Base-by-base conservation (phyloP, 2,888 invertebrate genomes). In the Erebia ligea region DNA sequence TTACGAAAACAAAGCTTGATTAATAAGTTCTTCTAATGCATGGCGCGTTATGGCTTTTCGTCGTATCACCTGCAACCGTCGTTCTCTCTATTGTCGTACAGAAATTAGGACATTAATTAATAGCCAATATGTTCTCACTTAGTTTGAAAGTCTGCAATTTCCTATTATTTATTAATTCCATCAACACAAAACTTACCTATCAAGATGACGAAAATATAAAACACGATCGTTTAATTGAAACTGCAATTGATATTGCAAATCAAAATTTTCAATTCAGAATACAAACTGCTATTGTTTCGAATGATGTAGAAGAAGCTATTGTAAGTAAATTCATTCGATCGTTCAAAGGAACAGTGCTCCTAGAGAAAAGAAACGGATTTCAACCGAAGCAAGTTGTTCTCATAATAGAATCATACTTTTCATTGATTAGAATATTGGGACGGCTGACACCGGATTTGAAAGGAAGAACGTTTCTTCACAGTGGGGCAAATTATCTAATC, bases 401-500 rank as follows among this genome's bases (percentile, higher is more conserved):
- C 34, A 78, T 90, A 9, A 79, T 86, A 9, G 77, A 87, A 1
- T 83, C 83, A 1, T 86, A 82, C 70, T 78, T 82, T 34, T 84
- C 86, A 2, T 87, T 90, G 52, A 77, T 82, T 66, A 84, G 81
- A 69, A 78, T 86, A 9, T 62, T 86, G 6, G 73, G 75, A 1
- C 81, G 78, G 67, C 73, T 89, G 15, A 87, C 86, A 67, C 87
- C 86, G 1, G 88, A 90, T 72, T 73, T 89, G 1, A 84, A 81
- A 81, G 90, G 88, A 1, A 85, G 83, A 62, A 81, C 84, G 2
- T 73, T 89, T 1, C 76, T 89, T 6, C 85, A 84, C 45, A 85
- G 85, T 13, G 82, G 80, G 56, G 82, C 86, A 0, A 85, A 82
- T 75, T 85, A 86, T 68, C 70, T 90, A 5, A 86, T 90, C 25